These are phyloP conservation scores for Acronicta alni DNA, from an alignment of 2,888 invertebrate species.

Conservation along the genomic window DNA sequence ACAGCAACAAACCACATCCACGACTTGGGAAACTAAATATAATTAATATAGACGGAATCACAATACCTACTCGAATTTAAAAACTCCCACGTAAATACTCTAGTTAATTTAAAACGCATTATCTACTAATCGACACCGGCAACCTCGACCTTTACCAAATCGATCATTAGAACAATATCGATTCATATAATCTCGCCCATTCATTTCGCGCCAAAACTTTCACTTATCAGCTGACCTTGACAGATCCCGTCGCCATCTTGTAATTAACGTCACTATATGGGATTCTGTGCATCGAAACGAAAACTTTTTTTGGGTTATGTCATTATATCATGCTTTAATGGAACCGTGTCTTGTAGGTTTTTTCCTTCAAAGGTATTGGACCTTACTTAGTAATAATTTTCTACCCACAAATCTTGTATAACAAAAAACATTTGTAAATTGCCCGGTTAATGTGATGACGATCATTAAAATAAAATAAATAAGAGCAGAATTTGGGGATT, in stretches of 20 bases:
- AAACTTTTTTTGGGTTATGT: too few species aligned
- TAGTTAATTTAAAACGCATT: constrained; percentile 45
- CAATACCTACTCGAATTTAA: background rate
- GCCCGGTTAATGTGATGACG: too few species aligned
- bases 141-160: constrained; percentile 71
- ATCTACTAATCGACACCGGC: constrained; percentile 24
- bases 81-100: constrained; percentile 16
- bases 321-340: too few species aligned
- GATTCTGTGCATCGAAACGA: background rate
- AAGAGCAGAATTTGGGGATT: too few species aligned
- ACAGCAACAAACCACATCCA: background rate
- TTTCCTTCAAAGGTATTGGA: too few species aligned
- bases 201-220: constrained; percentile 63
- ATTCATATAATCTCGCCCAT: constrained; percentile 38
- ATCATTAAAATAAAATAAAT: too few species aligned
- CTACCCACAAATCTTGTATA: too few species aligned
- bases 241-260: constrained; percentile 58
- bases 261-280: constrained; percentile 41
- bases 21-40: background rate
- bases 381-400: too few species aligned
- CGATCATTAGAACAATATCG: constrained; percentile 60
- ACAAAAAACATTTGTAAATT: too few species aligned
- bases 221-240: constrained; percentile 66
- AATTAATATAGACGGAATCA: background rate
- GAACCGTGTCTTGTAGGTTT: too few species aligned